Base-by-base conservation (phyloP, 2,888 invertebrate species). In the Chymomyza procnemis region DNA sequence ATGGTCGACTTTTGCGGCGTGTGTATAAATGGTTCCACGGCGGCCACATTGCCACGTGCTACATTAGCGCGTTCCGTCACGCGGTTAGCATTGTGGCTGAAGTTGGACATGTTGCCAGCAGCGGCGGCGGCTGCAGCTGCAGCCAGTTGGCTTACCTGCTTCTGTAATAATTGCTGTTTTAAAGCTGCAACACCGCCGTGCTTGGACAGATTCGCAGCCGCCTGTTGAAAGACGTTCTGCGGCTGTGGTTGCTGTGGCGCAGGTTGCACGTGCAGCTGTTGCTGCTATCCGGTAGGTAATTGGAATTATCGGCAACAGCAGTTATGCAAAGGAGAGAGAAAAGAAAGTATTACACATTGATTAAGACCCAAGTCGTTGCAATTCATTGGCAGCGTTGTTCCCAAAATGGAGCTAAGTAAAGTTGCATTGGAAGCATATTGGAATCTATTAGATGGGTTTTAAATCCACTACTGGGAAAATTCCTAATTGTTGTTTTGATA, bases 21-120 rank as follows among this genome's bases (percentile, higher is more conserved):
- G 86, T 96, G 96, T 86, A 96, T 96, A 90, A 96, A 97, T 3
- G 96, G 96, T 89, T 96, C 96, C 47, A 97, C 95, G 56, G 96
- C 96, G 18, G 96, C 96, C 70, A 97, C 94, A 91, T 97, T 96
- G 64, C 95, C 95, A 59, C 95, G 92, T 6, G 94, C 92, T 30
- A 90, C 82, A 57, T 75, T 81, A 26, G 86, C 68, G n/a, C 76
- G 76, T 41, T 76, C 76, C 4, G 76, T 75, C 9, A 79, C 83
- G 2, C 81, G 78, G 6, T 16, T 21, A 14, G 22, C 2, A 64
- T 86, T 87, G 69, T 87, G 88, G 50, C 88, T 69, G 50, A 82
- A 82, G 60, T 79, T 79, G 50, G 47, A 46, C 50, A 21, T 30
- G 21, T 47, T 57, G 6, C 86, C 76, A 3, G 83, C 80, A 34